Evolutionary conservation across 2,888 invertebrate species (phyloP).

Genomic region (Nomada ruficornis): DNA sequence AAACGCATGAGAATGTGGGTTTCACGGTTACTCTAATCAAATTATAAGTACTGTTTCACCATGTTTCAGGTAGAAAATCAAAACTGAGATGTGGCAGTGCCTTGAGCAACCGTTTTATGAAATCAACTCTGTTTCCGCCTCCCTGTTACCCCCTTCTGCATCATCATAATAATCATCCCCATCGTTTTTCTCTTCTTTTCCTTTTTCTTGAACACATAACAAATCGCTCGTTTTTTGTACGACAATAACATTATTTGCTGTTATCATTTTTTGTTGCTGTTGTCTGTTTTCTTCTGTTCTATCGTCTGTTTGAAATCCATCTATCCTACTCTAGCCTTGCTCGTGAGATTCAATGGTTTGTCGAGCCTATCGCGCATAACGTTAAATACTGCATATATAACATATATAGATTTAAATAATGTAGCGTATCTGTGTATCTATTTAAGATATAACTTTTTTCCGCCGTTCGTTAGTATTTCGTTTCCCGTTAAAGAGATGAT

Average conservation of each 20-base stretch:
- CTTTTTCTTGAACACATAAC: slow-evolving; percentile 82
- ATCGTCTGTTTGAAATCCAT: slow-evolving; percentile 72
- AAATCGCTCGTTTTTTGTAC: slow-evolving; percentile 83
- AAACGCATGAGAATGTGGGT: slow-evolving; percentile 57
- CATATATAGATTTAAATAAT: slow-evolving; percentile 71
- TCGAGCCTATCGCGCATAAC: slow-evolving; percentile 80
- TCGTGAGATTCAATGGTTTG: slow-evolving; percentile 81
- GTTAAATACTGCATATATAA: slow-evolving; percentile 75
- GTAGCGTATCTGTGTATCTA: slow-evolving; percentile 69
- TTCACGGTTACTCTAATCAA: slow-evolving; percentile 72
- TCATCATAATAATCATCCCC: slow-evolving; percentile 57
- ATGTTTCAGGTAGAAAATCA: slow-evolving; percentile 68
- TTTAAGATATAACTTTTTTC: slow-evolving; percentile 60
- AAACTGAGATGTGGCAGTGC: slow-evolving; percentile 82
- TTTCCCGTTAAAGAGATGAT: slow-evolving; percentile 35
- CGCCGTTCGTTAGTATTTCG: slow-evolving; percentile 23
- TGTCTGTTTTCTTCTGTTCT: slow-evolving; percentile 68
- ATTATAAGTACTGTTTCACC: slow-evolving; percentile 73
- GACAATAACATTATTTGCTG: slow-evolving; percentile 76
- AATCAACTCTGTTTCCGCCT: slow-evolving; percentile 76
- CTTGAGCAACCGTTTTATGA: slow-evolving; percentile 82
- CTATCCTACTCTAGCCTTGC: slow-evolving; percentile 83
- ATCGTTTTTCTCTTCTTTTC: slow-evolving; percentile 20
- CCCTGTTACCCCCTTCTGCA: slow-evolving; percentile 70
- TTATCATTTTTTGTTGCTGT: slow-evolving; percentile 35